A percentile compares a stretch with the other conserved stretches of the same genome.
These are phyloP conservation scores for Cataglyphis rosenhaueri DNA, from an alignment of 2,888 invertebrate species.

Conservation along the genomic window DNA sequence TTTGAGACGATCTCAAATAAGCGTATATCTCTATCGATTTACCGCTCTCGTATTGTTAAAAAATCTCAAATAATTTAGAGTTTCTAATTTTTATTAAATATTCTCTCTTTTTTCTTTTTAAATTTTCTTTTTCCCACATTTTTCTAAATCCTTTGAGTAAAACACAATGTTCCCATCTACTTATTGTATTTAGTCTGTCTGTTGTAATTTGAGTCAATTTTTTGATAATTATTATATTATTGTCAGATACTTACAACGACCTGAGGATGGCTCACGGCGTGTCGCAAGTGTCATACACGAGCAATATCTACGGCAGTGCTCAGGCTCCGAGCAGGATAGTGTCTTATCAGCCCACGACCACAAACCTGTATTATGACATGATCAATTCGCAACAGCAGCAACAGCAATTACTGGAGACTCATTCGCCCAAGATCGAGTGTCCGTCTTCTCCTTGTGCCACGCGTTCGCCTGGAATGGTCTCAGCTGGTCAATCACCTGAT, in stretches of 20 bases:
- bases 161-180: neutral
- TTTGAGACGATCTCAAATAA: too few relatives aligned
- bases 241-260: conserved; percentile 75
- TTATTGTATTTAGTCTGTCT: neutral
- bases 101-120: neutral
- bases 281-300: conserved; percentile 72
- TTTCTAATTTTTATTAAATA: neutral
- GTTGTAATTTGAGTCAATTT: neutral
- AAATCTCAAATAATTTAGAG: neutral
- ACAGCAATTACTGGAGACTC: conserved; percentile 78
- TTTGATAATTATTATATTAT: neutral
- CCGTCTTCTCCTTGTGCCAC: conserved; percentile 76
- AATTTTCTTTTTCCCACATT: neutral
- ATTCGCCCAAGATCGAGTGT: conserved; percentile 83
- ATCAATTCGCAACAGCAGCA: conserved; percentile 75
- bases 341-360: conserved; percentile 70
- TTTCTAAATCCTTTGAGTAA: neutral
- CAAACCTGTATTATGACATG: conserved; percentile 80
- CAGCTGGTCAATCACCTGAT: conserved; percentile 81
- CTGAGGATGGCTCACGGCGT: conserved; percentile 75
- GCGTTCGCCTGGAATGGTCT: conserved; percentile 81
- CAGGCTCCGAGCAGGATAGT: conserved; percentile 72
- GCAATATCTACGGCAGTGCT: conserved; percentile 70
- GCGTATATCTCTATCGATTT: neutral
- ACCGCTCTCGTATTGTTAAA: neutral